Percentiles rank a stretch among this genome's conserved stretches.
phyloP scores from a whole-genome alignment of 1,140 invertebrate species.

The Frieseomelitta varia region DNA sequence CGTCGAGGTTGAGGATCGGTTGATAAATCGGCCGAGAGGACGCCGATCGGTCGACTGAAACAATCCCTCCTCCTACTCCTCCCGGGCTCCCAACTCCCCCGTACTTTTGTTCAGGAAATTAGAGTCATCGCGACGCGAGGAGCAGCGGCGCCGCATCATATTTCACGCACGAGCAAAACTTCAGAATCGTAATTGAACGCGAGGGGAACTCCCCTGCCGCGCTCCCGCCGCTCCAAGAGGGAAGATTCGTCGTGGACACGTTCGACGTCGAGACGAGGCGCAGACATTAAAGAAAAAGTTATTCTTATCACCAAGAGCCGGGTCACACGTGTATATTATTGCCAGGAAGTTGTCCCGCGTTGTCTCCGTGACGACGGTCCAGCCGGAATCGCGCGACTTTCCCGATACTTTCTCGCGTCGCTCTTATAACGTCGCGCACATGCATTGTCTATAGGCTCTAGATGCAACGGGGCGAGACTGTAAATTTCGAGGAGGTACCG shows the following conservation, averaged over 20 bases:
- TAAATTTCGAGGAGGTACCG: too few species aligned
- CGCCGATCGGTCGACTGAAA: neutral
- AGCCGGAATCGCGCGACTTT: slow-evolving; percentile 51
- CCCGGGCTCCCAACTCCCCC: neutral
- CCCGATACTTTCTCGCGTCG: slow-evolving; percentile 43
- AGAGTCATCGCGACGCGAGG: slow-evolving; percentile 35
- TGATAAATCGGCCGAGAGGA: slow-evolving; percentile 5
- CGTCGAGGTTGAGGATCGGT: neutral
- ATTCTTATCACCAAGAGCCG: slow-evolving; percentile 50
- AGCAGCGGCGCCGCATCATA: slow-evolving; percentile 43
- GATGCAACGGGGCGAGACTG: too few species aligned
- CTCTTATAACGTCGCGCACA: slow-evolving; percentile 11
- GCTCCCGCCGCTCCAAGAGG: neutral
- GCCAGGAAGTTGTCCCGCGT: slow-evolving; percentile 46
- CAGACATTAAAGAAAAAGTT: slow-evolving; percentile 57
- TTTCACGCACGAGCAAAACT: slow-evolving; percentile 49
- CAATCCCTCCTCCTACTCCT: neutral
- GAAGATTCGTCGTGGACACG: slow-evolving; percentile 45
- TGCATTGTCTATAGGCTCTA: neutral
- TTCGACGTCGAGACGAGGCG: slow-evolving; percentile 43
- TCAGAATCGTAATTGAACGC: slow-evolving; percentile 58
- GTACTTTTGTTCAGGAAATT: slow-evolving; percentile 45
- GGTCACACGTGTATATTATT: slow-evolving; percentile 67
- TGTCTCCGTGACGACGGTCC: slow-evolving; percentile 20
- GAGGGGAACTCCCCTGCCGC: too few species aligned